Base-by-base conservation (phyloP, 1,140 invertebrate genomes). In the Anastrepha obliqua region DNA sequence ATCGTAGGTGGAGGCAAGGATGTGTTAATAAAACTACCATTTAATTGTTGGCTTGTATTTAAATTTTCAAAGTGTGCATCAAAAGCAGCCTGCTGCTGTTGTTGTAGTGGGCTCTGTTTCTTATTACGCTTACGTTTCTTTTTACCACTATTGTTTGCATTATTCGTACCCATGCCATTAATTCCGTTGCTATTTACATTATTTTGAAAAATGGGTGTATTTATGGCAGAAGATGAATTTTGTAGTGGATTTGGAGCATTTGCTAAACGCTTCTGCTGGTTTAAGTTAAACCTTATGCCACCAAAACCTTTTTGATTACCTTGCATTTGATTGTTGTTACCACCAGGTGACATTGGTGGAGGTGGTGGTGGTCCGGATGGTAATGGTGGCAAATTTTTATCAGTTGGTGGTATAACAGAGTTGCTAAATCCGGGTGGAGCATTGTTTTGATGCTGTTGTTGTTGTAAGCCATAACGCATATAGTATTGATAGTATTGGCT, bases 91-190 rank as follows among this genome's bases (percentile, higher is more conserved):
- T 87, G 88, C 47, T 59, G 11, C 81, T 88, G 89, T 65, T 87
- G 86, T 86, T 88, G 90, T 90, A 86, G 89, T 81, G 87, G 90
- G 92, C 95, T 92, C 91, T 95, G 94, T 91, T 96, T 96, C 92
- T 96, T 96, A 89, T 96, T 96, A 89, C 95, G 95, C 92, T 96
- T 97, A 87, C 96, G 95, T 91, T 96, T 97, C 93, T 96, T 97
- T 94, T 97, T 97, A 8, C 95, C 67, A 3, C 60, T 88, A 67
- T 51, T 90, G 90, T 59, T 92, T 90, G 47, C 89, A 88, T 78
- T 74, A 42, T 39, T 89, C 65, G 65, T 88, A 81, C 64, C 17
- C 86, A 88, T 87, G 55, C 67, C 86, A 5, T 81, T 88, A 74
- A 47, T 90, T 90, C 39, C 91, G 91, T 65, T 94, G 92, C 4